These are phyloP conservation scores for Pristiophorus japonicus DNA, from an alignment of 2,113 vertebrate species.

Conservation along the genomic window DNA sequence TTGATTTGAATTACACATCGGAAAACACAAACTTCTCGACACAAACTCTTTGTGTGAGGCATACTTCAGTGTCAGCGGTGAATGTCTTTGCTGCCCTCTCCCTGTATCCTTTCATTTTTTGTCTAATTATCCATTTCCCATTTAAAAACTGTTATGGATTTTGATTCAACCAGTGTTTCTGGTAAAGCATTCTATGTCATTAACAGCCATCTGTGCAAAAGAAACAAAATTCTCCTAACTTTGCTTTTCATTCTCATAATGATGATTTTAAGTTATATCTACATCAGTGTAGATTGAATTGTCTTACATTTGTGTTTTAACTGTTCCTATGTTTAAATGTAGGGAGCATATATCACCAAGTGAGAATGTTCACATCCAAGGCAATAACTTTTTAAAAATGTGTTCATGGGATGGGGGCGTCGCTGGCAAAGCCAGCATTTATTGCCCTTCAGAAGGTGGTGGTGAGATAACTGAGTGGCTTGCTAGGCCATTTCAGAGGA, in stretches of 20 bases:
- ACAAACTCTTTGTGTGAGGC: too few species aligned
- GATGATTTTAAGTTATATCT: not conserved
- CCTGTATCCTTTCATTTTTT: not conserved
- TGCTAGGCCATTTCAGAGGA: too few species aligned
- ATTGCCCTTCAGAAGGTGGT: too few species aligned
- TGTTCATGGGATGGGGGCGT: too few species aligned
- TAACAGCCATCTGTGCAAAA: not conserved
- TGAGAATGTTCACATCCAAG: not conserved
- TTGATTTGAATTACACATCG: too few species aligned
- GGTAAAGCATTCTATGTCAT: not conserved
- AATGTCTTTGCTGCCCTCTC: too few species aligned
- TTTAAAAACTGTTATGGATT: not conserved
- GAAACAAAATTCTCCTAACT: not conserved
- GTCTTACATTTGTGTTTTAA: not conserved
- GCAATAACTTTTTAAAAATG: too few species aligned
- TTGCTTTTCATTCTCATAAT: not conserved
- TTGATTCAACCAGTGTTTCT: not conserved
- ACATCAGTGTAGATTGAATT: not conserved
- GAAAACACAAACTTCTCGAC: too few species aligned
- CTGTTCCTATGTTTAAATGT: not conserved
- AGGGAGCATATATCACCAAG: not conserved
- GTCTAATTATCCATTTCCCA: not conserved
- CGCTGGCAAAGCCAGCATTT: too few species aligned
- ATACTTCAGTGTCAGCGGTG: too few species aligned
- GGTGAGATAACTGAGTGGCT: too few species aligned